Evolutionary conservation across 1,140 invertebrate genomes (phyloP), one percentile per base, ranked within the genome.

Genomic region (Dreissena rostriformis): DNA sequence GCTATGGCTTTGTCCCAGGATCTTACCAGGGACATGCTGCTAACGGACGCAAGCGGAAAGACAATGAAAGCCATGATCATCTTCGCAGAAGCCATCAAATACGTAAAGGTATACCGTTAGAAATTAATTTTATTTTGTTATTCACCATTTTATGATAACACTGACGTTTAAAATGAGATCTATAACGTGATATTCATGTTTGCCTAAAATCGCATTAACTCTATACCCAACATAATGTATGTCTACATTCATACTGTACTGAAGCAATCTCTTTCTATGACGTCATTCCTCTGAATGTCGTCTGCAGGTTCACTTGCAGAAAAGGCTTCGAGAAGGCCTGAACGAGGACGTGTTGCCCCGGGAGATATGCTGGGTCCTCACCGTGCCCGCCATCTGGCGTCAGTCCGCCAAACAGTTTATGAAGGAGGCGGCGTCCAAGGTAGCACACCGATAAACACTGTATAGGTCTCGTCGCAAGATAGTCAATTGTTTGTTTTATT

Each of bases 291-390:
- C 4, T 39, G 39, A 8, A 39, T 39, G 39, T 39, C 39, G 39
- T 39, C 39, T 61, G n/a, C 67, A 80, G 77, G 71, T 71, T 29
- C 77, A 80, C 51, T 28, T 80, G 53, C 51, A 71, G 28, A 61
- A 17, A 1, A 80, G 71, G 24, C 26, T 80, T 15, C 70, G 63
- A 28, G 77, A 80, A 22, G 67, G 63, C 53, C 52, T 70, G 0
- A 51, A 68, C 12, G 77, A 80, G 24, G 77, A 80, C 19, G 39
- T 80, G n/a, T 28, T 57, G 19, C 65, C 71, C 5, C 17, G 77
- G 51, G 77, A 80, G 10, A 80, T 80, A 51, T 39, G 39, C 39
- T 73, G 71, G 71, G 71, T 73, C 19, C 22, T 73, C 10, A 73
- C 71, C 51, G 71, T 73, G 22, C 71, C 71, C 5, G 71, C 71